Conservation (phyloP, 2,888 invertebrate genomes). For the Lepas anatifera region DNA sequence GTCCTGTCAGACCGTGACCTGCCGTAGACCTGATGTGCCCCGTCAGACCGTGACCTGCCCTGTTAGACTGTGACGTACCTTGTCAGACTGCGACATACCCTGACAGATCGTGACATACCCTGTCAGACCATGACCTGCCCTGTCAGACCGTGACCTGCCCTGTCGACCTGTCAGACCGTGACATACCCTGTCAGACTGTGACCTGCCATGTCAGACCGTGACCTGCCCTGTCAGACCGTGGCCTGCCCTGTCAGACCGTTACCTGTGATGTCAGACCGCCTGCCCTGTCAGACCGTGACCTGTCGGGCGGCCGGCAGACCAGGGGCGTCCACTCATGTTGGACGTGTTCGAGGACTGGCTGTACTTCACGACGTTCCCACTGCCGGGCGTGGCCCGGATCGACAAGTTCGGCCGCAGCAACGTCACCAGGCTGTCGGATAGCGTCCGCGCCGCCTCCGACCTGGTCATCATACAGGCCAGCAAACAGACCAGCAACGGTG, state of each 20-base stretch:
- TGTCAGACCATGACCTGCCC: background rate
- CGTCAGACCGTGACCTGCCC: no score
- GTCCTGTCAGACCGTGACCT: no score
- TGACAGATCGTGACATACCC: no score
- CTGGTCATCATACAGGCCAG: conserved; percentile 53
- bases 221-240: background rate
- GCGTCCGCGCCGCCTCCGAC: conserved; percentile 45
- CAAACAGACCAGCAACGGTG: conserved; percentile 45
- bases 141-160: background rate
- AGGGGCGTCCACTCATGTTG: conserved; percentile 53
- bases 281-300: no score
- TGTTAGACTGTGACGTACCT: no score
- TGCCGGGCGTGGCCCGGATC: conserved; percentile 48
- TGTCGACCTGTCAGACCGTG: background rate
- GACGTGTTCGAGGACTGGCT: conserved; percentile 60
- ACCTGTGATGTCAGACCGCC: no score
- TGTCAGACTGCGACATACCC: no score
- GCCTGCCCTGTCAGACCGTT: no score
- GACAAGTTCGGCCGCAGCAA: conserved; percentile 52
- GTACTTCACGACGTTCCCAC: conserved; percentile 51
- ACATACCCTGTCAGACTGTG: no score
- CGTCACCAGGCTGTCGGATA: conserved; percentile 35
- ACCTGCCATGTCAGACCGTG: no score
- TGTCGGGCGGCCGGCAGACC: no score
- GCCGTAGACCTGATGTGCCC: no score